Evolutionary conservation across 2,113 vertebrate genomes (phyloP), one percentile per base, ranked within the genome.

Genomic region (Amphiprion ocellaris): DNA sequence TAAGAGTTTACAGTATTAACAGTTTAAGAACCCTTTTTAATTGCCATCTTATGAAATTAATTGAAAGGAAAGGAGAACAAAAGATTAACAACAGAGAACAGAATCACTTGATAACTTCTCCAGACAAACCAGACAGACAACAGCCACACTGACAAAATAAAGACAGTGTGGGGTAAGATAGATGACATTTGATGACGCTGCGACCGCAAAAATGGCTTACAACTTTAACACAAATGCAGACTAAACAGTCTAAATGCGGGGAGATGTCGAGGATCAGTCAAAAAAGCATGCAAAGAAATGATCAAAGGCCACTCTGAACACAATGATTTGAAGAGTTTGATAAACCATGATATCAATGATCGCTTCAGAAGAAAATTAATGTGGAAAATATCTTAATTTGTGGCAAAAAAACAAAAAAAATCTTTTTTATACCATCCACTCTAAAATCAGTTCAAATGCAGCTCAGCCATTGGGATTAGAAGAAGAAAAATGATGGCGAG

Each of bases 21-120:
- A 23, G 47, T 54, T 47, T 33, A 30, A 28, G 6, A 59, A 59
- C 0, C 14, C 8, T 49, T 54, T 37, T 47, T 49, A 79, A 69
- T 77, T 92, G 94, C 94, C 96, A 94, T 95, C 97, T 96, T 95
- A 95, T 95, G 96, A 94, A 96, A 95, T 93, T 86, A 86, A 85
- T 60, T 77, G 23, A 64, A 4, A 41, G 66, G 47, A 61, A 83
- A 74, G 77, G 60, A 7, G 80, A 7, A 90, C 90, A 74, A 95
- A 91, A 94, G 80, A 91, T 90, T 94, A 92, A 96, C 95, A 21
- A 96, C 96, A 97, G 95, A 97, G 95, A 97, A 97, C 96, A 97
- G 95, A 96, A 97, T 97, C 96, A 97, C 95, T 70, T 81, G 46
- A 84, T 78, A 71, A 79, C 21, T 63, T 79, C 47, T 80, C 72